These are phyloP conservation scores for Peromyscus maniculatus DNA, from an alignment of 2,113 vertebrate genomes.

Conservation along the genomic window DNA sequence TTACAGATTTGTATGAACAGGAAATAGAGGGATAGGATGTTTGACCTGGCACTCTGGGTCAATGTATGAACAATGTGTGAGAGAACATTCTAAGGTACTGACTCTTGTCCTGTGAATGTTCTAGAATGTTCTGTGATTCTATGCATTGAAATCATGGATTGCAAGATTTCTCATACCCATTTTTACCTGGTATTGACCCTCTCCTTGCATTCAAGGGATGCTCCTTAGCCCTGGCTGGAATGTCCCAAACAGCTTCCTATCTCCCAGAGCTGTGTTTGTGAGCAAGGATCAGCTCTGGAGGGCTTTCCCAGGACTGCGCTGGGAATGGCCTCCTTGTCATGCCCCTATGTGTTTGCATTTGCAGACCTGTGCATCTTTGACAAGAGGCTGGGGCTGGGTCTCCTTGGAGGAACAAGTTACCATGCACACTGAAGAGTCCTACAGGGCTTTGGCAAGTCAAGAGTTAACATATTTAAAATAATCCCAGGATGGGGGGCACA, in stretches of 20 bases:
- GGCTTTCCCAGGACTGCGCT: not conserved
- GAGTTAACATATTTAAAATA: too few relatives aligned
- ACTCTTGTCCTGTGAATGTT: not conserved
- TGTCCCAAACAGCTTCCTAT: not conserved
- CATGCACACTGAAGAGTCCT: not conserved
- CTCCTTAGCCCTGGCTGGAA: accelerated
- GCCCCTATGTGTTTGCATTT: accelerated
- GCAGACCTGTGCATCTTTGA: not conserved
- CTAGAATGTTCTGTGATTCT: not conserved
- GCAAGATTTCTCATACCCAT: accelerated
- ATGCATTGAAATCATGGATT: too few relatives aligned
- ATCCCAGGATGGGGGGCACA: not conserved
- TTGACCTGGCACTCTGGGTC: not conserved
- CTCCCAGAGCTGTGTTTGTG: accelerated
- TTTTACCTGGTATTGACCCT: not conserved
- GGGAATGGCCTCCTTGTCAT: accelerated
- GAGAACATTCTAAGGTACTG: not conserved
- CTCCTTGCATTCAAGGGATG: not conserved
- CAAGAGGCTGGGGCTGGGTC: not conserved
- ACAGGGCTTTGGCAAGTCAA: not conserved
- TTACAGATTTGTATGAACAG: accelerated
- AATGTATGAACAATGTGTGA: not conserved
- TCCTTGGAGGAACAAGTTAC: accelerated
- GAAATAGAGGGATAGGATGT: accelerated
- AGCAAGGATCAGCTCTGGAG: accelerated